Evolutionary conservation across 2,797 vertebrate genomes (phyloP), one percentile per base, ranked within the genome.

Genomic region (Rousettus madagascariensis): DNA sequence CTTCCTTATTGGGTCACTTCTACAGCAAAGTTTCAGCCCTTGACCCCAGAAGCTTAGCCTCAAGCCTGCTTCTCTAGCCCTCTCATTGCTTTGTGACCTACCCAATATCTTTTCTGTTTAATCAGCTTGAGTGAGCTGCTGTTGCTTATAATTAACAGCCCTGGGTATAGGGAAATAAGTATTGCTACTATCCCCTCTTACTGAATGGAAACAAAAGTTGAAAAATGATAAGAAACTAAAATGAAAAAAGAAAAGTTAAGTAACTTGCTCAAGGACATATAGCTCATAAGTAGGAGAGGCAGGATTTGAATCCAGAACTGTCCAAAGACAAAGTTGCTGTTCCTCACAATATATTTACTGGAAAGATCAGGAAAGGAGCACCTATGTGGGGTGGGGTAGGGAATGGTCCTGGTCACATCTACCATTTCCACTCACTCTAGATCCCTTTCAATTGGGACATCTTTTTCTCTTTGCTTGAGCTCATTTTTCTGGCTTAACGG

Each of bases 401-500:
- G 8, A 94, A 65, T 28, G 43, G 5, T 55, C n/a, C 53, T 38
- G 9, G 20, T 63, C 36, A 57, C 28, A 59, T 51, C 77, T 92
- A 72, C 30, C 63, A 51, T 83, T 43, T 65, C 55, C 55, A 69
- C 15, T 26, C 33, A 79, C 9, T 92, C 65, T 36, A 30, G 9
- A 66, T 74, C 63, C 75, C 26, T 74, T 68, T 46, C 46, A 55
- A 53, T 53, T 30, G 17, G 26, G 49, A 63, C 22, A 46, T 6
- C 66, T 92, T 94, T 90, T 93, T 83, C 87, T 87, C 90, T 71
- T 75, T 74, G 66, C 68, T 38, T 88, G 49, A 0, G 11, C 65
- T 91, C 87, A n/a, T 87, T 93, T 74, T 86, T 79, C 92, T 79
- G 69, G 38, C 72, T 96, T 92, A 55, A 59, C 71, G 22, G 8